These are phyloP conservation scores for Clunio marinus DNA, from an alignment of 2,888 invertebrate species.

Conservation along the genomic window DNA sequence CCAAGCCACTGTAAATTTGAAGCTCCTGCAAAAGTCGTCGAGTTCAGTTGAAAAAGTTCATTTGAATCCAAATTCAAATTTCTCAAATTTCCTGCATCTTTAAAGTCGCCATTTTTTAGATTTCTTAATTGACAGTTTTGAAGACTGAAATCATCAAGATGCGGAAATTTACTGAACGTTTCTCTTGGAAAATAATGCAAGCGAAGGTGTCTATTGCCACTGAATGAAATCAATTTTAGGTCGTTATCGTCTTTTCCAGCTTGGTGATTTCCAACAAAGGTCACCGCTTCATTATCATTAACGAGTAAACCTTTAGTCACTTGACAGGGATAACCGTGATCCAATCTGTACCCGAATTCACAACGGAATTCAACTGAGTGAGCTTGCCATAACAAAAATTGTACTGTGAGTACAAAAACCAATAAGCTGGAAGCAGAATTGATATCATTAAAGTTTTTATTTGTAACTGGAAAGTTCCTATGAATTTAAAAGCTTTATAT, in stretches of 20 bases:
- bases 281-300: slow-evolving; percentile 15
- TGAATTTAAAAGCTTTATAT: slow-evolving; percentile 12
- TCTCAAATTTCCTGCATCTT: slow-evolving; percentile 7
- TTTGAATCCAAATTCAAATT: slow-evolving; percentile 24
- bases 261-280: slow-evolving; percentile 31
- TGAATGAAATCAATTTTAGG: slow-evolving; percentile 31
- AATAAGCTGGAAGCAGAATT: background rate
- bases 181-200: slow-evolving; percentile 20
- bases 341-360: slow-evolving; percentile 23
- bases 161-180: slow-evolving; percentile 20
- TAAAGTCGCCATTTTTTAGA: slow-evolving; percentile 18
- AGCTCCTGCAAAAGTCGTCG: slow-evolving; percentile 20
- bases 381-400: background rate
- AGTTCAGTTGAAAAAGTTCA: slow-evolving; percentile 8
- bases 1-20: slow-evolving; percentile 15
- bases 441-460: background rate
- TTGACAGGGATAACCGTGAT: slow-evolving; percentile 30
- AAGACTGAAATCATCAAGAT: slow-evolving; percentile 27
- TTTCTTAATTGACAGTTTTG: slow-evolving; percentile 21
- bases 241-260: slow-evolving; percentile 30
- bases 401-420: background rate
- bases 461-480: too few relatives aligned
- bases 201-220: slow-evolving; percentile 30
- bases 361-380: slow-evolving; percentile 15
- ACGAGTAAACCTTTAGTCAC: slow-evolving; percentile 12